Percentiles rank a stretch among this genome's conserved stretches.
Evolutionary conservation across 2,113 vertebrate species (phyloP).

Genomic region (Monopterus albus): DNA sequence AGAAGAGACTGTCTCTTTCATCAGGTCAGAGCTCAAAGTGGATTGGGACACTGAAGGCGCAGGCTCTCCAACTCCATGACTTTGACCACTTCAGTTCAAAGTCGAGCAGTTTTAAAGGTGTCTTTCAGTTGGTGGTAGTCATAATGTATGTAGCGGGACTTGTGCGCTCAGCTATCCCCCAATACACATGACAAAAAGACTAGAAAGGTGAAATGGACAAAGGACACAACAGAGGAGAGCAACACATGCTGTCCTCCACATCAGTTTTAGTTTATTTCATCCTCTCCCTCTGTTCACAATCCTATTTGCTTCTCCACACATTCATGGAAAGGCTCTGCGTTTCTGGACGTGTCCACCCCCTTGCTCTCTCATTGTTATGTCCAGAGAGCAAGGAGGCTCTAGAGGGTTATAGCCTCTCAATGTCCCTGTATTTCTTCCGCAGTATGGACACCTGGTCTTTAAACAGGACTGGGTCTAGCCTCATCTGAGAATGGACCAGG

Average conservation of each 20-base stretch:
- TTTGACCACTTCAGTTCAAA: conserved; percentile 33
- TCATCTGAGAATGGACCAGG: conserved; percentile 98
- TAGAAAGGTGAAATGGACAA: conserved; percentile 35
- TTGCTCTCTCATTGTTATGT: conserved; percentile 32
- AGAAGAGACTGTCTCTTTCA: conserved; percentile 23
- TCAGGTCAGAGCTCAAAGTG: conserved; percentile 14
- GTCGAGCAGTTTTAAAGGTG: conserved; percentile 18
- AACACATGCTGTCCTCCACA: conserved; percentile 23
- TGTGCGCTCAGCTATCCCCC: conserved; percentile 19
- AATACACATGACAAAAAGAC: conserved; percentile 19
- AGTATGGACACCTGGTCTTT: conserved; percentile 99
- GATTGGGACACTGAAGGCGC: conserved; percentile 30
- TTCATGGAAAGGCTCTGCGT: conserved; percentile 7
- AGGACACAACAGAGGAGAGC: conserved; percentile 19
- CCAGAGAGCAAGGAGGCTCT: conserved; percentile 49
- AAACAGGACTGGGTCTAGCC: conserved; percentile 97
- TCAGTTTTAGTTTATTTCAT: conserved; percentile 25
- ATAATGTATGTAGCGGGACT: neutral
- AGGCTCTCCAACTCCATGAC: conserved; percentile 25
- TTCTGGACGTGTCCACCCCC: conserved; percentile 30
- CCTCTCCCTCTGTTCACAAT: neutral
- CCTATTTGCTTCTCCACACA: conserved; percentile 13
- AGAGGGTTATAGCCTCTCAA: conserved; percentile 92
- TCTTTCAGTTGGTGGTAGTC: conserved; percentile 32
- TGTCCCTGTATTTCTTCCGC: conserved; percentile 98